These are phyloP conservation scores for Gallinago paraguaiae DNA, from an alignment of 2,113 vertebrate genomes.

Conservation along the genomic window DNA sequence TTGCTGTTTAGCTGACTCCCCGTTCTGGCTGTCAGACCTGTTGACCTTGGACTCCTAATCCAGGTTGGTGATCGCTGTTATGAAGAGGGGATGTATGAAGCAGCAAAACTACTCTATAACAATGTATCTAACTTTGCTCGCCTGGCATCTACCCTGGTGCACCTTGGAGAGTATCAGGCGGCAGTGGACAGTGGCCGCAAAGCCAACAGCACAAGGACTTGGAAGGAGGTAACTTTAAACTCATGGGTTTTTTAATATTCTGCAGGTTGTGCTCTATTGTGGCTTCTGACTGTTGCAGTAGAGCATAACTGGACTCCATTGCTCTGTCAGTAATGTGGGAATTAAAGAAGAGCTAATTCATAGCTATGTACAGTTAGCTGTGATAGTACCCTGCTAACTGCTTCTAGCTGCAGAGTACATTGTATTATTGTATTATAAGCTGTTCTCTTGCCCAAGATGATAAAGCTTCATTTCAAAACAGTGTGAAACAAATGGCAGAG, in stretches of 20 bases:
- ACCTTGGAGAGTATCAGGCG: constrained; percentile 89
- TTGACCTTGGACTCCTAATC: neutral
- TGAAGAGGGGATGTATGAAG: constrained; percentile 88
- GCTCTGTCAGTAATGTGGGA: neutral
- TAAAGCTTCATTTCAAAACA: neutral
- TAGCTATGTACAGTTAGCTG: neutral
- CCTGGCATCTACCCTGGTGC: constrained; percentile 88
- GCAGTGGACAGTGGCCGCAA: constrained; percentile 91
- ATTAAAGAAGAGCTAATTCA: neutral
- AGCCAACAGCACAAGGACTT: constrained; percentile 89
- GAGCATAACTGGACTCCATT: neutral
- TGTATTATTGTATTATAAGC: neutral
- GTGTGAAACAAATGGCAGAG: neutral
- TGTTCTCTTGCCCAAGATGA: neutral
- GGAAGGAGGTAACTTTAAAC: constrained; percentile 85
- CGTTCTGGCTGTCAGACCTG: neutral
- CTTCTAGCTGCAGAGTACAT: neutral
- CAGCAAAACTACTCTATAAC: constrained; percentile 88
- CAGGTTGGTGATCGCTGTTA: constrained; percentile 93
- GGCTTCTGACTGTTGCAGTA: neutral
- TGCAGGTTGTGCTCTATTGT: neutral
- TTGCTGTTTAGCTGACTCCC: neutral
- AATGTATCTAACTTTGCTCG: constrained; percentile 90
- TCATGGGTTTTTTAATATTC: neutral
- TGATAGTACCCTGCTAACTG: neutral